phyloP scores from a whole-genome alignment of 53 echinoderm and acorn worm species.

The Arbacia lixula region DNA sequence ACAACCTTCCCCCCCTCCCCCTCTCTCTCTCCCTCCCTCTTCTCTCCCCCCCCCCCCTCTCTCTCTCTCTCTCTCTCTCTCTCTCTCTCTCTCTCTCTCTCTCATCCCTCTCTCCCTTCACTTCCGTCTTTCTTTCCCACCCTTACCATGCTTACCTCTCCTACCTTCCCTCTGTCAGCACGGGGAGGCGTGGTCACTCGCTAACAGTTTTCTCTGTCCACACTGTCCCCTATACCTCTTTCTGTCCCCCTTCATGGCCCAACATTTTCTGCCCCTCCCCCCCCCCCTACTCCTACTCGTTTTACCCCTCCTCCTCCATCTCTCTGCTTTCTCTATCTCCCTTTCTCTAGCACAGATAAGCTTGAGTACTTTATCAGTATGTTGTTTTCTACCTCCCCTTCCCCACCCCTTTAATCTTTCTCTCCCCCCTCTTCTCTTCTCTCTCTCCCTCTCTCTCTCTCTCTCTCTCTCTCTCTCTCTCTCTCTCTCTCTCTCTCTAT shows the following conservation, averaged over 20 bases:
- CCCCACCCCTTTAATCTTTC: no score
- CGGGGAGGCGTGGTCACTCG: conserved; percentile 1
- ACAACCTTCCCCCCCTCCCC: not conserved
- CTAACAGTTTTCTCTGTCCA: not conserved
- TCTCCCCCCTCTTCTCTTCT: no score
- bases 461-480: not conserved
- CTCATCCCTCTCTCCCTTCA: not conserved
- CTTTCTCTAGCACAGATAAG: no score
- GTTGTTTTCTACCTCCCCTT: no score
- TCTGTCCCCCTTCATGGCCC: conserved; percentile 6
- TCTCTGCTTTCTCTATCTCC: no score
- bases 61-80: conserved; percentile 11
- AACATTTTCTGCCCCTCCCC: not conserved
- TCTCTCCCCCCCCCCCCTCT: not conserved
- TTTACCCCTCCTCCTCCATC: no score
- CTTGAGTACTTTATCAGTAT: no score
- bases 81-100: no score
- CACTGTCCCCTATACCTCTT: not conserved
- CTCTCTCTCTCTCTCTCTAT: not conserved
- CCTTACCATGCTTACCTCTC: not conserved
- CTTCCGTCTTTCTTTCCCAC: not conserved
- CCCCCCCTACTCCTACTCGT: no score
- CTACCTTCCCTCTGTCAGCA: conserved; percentile 6
- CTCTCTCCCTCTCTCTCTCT: not conserved
- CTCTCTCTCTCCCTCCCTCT: not conserved